Evolutionary conservation across 1,140 invertebrate species (phyloP).

Genomic region (Drosophila ironensis): DNA sequence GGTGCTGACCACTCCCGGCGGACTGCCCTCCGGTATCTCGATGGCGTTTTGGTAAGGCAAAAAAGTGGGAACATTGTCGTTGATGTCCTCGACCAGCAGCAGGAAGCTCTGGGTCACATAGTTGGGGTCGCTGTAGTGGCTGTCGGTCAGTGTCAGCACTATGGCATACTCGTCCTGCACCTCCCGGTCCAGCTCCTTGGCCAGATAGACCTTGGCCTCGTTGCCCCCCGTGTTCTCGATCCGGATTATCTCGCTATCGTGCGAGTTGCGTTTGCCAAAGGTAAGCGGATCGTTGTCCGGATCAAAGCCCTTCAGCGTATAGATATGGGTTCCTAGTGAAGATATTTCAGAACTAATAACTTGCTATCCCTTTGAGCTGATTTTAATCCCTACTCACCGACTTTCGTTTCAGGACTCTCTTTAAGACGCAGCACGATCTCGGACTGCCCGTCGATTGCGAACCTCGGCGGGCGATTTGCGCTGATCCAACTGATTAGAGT

Average conservation of each 20-base stretch:
- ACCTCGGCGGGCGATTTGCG: conserved; percentile 89
- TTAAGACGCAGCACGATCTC: conserved; percentile 94
- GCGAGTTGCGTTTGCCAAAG: conserved; percentile 91
- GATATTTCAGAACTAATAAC: background rate
- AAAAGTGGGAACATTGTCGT: conserved; percentile 95
- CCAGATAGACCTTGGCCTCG: conserved; percentile 93
- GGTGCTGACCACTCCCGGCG: conserved; percentile 88
- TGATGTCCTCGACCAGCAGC: conserved; percentile 94
- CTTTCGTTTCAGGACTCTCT: conserved; percentile 92
- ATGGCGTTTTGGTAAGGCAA: conserved; percentile 92
- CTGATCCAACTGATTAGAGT: conserved; percentile 24
- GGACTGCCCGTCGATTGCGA: conserved; percentile 92
- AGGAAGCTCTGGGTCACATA: conserved; percentile 95
- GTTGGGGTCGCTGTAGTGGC: conserved; percentile 92
- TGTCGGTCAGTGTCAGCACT: conserved; percentile 94
- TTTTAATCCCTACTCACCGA: conserved; percentile 85
- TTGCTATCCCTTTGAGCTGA: no score
- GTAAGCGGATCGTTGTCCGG: conserved; percentile 91
- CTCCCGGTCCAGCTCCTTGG: conserved; percentile 95
- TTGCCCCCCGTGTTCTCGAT: conserved; percentile 90
- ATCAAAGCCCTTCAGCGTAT: conserved; percentile 90
- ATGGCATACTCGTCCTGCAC: conserved; percentile 92
- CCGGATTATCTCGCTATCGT: conserved; percentile 91
- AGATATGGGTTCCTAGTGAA: conserved; percentile 89
- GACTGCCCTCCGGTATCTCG: conserved; percentile 89